Conservation (phyloP, 2,888 invertebrate species). For the Eilema griseolum region DNA sequence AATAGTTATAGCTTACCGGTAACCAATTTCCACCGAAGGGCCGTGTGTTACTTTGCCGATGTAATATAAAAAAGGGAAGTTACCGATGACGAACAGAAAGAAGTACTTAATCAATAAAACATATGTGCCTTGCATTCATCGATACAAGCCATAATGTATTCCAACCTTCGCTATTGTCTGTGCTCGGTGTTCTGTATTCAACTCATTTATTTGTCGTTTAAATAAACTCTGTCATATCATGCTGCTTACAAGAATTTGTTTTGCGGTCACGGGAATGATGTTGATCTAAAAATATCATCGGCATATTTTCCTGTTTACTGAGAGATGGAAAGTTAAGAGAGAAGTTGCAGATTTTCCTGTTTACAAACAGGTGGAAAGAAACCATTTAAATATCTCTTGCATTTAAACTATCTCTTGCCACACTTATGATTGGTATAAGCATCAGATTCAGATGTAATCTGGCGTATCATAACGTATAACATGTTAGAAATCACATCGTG, state of each 20-base stretch:
- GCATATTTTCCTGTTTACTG: neutral
- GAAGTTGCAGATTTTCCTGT: neutral
- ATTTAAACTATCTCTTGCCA: too few species aligned
- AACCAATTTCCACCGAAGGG: neutral
- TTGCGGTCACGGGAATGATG: neutral
- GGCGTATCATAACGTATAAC: too few species aligned
- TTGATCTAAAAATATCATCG: neutral
- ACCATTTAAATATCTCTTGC: too few species aligned
- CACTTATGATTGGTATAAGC: too few species aligned
- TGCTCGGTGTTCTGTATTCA: conserved; percentile 24
- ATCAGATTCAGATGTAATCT: too few species aligned
- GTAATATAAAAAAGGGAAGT: neutral
- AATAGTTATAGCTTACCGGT: neutral
- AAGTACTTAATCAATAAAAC: conserved; percentile 3
- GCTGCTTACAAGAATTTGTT: neutral
- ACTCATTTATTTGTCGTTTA: conserved; percentile 19
- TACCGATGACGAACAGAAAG: neutral
- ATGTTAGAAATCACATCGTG: too few species aligned
- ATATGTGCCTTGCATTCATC: conserved; percentile 25
- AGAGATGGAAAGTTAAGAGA: neutral
- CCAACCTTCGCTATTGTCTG: conserved; percentile 20
- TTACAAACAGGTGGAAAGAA: neutral
- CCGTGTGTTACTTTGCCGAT: neutral
- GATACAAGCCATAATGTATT: conserved; percentile 30
- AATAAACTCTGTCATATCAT: conserved; percentile 1